phyloP scores from a whole-genome alignment of 2,888 invertebrate genomes.

The Drosophila meridionalis region DNA sequence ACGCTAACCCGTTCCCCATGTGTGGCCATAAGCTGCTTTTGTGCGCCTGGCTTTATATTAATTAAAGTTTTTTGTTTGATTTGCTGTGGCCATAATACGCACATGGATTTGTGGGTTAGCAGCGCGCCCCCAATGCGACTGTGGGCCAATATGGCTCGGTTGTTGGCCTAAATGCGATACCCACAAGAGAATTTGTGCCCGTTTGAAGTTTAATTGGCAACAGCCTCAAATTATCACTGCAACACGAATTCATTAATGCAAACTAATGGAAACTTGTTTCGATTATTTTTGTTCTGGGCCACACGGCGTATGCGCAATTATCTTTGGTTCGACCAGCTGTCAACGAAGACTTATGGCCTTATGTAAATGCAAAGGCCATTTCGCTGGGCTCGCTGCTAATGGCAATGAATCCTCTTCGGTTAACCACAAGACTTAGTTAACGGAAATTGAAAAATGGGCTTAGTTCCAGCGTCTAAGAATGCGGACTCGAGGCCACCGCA shows the following conservation, averaged over 20 bases:
- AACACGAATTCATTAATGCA: conserved; percentile 20
- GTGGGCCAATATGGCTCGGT: conserved; percentile 6
- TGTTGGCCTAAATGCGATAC: conserved; percentile 48
- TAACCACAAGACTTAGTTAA: conserved; percentile 63
- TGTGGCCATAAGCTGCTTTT: conserved; percentile 51
- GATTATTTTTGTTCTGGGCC: conserved; percentile 7
- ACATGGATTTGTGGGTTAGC: conserved; percentile 4
- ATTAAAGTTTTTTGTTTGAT: conserved; percentile 74
- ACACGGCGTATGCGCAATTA: conserved; percentile 40
- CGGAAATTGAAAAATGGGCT: conserved; percentile 77
- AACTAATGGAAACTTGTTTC: conserved; percentile 17
- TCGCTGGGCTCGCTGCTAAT: background rate
- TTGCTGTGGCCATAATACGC: conserved; percentile 27
- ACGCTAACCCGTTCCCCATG: background rate
- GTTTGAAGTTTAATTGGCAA: conserved; percentile 53
- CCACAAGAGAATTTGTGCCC: conserved; percentile 42
- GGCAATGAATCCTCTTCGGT: conserved; percentile 29
- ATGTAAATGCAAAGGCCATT: conserved; percentile 19
- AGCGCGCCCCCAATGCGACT: conserved; percentile 15
- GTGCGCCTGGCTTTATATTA: conserved; percentile 60
- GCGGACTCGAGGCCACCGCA: conserved; percentile 61
- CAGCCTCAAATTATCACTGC: conserved; percentile 26
- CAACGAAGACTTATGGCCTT: conserved; percentile 24
- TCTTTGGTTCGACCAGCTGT: conserved; percentile 7
- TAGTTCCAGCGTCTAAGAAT: conserved; percentile 39